Evolutionary conservation across 92 coral and sea anemone species (phyloP).

Genomic region (Siderastrea siderea): DNA sequence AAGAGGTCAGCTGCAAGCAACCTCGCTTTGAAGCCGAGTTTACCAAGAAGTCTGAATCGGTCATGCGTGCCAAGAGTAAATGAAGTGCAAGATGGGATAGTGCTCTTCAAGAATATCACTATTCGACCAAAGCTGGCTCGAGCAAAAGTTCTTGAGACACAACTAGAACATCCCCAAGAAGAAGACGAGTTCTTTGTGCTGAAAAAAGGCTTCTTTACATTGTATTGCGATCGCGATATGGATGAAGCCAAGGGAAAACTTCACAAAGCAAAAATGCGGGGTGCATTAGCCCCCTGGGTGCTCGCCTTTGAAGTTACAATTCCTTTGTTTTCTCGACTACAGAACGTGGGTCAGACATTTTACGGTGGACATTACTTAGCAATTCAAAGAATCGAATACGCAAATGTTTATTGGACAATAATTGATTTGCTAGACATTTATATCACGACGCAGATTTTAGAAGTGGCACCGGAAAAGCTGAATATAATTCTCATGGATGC

Average conservation of each 20-base stretch:
- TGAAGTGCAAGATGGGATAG: background rate
- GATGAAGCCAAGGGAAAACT: background rate
- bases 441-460: slow-evolving; percentile 18
- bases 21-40: background rate
- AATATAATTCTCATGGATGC: slow-evolving; percentile 35
- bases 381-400: slow-evolving; percentile 36
- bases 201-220: slow-evolving; percentile 36
- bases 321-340: background rate
- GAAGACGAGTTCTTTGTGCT: slow-evolving; percentile 22
- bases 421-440: slow-evolving; percentile 36
- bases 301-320: slow-evolving; percentile 14
- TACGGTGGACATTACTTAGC: slow-evolving; percentile 29
- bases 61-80: background rate
- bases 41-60: too few species aligned
- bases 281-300: background rate
- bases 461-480: slow-evolving; percentile 20
- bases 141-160: slow-evolving; percentile 1
- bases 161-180: slow-evolving; percentile 4
- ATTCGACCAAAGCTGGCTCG: slow-evolving; percentile 16
- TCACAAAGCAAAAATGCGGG: background rate
- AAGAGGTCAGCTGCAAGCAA: background rate
- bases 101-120: slow-evolving; percentile 11
- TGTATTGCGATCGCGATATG: slow-evolving; percentile 21
- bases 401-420: slow-evolving; percentile 47
- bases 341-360: background rate